Conservation (phyloP, 1,140 invertebrate species). For the Calosoma granatense region DNA sequence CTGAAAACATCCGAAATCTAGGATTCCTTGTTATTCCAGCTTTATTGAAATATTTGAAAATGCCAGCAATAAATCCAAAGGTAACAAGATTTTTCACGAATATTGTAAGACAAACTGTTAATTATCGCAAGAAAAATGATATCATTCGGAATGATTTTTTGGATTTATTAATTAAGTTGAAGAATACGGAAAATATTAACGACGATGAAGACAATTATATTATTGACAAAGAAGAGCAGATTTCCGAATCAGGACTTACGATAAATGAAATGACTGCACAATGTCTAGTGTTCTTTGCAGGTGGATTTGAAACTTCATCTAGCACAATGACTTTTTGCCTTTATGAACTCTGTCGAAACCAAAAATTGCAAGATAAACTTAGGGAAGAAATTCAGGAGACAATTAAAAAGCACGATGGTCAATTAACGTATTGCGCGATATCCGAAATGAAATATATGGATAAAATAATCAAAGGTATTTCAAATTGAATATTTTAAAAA, state of each 20-base stretch:
- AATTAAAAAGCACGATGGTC: constrained; percentile 28
- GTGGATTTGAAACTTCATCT: constrained; percentile 40
- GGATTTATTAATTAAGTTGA: constrained; percentile 43
- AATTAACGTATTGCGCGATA: constrained; percentile 37
- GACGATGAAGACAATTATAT: constrained; percentile 24
- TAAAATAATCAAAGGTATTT: constrained; percentile 35
- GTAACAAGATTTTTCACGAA: constrained; percentile 36
- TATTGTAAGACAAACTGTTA: constrained; percentile 39
- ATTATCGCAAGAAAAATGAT: constrained; percentile 34
- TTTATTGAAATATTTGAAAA: background rate
- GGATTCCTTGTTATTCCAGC: background rate
- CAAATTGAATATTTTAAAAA: background rate
- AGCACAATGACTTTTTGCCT: constrained; percentile 37
- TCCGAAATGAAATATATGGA: constrained; percentile 40
- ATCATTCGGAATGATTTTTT: constrained; percentile 43
- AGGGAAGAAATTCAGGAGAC: constrained; percentile 41
- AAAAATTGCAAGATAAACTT: constrained; percentile 37
- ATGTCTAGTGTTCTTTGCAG: constrained; percentile 34
- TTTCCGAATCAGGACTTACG: constrained; percentile 13
- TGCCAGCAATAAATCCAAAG: background rate
- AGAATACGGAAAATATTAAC: constrained; percentile 38
- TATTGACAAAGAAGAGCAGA: background rate
- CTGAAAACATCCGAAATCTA: background rate
- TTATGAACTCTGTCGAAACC: constrained; percentile 36
- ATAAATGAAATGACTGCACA: constrained; percentile 31